Evolutionary conservation across 2,888 invertebrate genomes (phyloP).

Genomic region (Sepiola atlantica): DNA sequence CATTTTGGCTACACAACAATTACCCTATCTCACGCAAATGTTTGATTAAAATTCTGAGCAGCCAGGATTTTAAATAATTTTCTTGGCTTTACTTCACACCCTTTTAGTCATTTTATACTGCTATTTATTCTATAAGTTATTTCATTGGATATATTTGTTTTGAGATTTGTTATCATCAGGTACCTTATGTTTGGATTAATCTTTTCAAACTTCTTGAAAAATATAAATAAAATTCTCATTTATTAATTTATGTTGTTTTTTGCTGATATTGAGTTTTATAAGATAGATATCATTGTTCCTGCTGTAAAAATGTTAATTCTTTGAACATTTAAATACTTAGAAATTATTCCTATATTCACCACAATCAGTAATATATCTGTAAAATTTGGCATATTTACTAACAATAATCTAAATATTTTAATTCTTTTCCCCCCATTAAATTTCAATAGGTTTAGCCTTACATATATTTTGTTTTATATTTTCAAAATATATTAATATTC

Average conservation of each 20-base stretch:
- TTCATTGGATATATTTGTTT: background rate
- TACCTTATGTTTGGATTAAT: background rate
- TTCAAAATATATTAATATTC: background rate
- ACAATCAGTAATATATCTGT: background rate
- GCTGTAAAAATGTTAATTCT: background rate
- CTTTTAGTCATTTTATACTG: background rate
- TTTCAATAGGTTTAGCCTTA: background rate
- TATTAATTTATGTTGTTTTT: background rate
- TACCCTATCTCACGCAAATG: no score
- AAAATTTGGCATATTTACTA: background rate
- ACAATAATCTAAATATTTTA: background rate
- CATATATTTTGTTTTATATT: background rate
- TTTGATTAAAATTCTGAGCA: background rate
- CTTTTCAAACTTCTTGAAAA: background rate
- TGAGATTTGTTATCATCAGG: no score
- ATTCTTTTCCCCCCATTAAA: background rate
- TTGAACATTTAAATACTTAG: background rate
- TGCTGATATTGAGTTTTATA: background rate
- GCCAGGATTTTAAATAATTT: background rate
- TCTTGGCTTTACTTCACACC: background rate
- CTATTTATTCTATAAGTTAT: no score
- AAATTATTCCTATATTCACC: background rate
- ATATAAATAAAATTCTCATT: background rate
- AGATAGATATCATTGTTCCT: background rate
- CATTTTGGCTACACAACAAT: no score